A percentile compares a stretch with the other conserved stretches of the same genome.
Evolutionary conservation across 2,113 vertebrate genomes (phyloP).

Genomic region (Oostethus manadensis): DNA sequence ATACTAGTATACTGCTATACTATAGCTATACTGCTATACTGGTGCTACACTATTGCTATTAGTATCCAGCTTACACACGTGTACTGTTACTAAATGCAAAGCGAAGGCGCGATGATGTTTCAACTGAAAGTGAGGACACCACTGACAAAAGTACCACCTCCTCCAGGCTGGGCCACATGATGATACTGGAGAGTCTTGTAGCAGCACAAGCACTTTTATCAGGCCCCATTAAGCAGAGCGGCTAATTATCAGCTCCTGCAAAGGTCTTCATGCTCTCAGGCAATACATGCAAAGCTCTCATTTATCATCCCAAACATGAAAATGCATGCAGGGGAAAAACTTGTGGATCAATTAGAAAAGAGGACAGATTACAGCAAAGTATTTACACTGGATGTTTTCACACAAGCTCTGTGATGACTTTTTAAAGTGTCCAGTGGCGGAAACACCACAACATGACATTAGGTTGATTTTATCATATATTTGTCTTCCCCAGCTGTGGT

Average conservation of each 20-base stretch:
- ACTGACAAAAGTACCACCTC: constrained; percentile 37
- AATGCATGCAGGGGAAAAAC: constrained; percentile 58
- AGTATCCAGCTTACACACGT: constrained; percentile 40
- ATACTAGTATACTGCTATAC: too few relatives aligned
- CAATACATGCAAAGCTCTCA: constrained; percentile 47
- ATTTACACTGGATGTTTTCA: constrained; percentile 72
- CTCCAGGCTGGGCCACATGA: constrained; percentile 39
- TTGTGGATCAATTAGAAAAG: constrained; percentile 63
- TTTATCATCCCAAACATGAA: constrained; percentile 71
- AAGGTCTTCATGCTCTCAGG: constrained; percentile 64
- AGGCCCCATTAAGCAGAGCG: constrained; percentile 68
- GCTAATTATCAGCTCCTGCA: constrained; percentile 73
- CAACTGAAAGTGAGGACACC: constrained; percentile 42
- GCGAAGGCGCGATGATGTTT: constrained; percentile 46
- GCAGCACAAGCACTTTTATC: constrained; percentile 38
- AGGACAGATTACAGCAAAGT: constrained; percentile 65
- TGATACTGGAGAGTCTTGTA: constrained; percentile 50
- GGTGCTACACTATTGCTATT: constrained; percentile 21
- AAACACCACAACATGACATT: constrained; percentile 57
- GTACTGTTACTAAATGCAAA: constrained; percentile 15
- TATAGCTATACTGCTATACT: too few relatives aligned
- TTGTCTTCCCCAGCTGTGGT: constrained; percentile 70
- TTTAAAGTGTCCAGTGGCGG: constrained; percentile 71
- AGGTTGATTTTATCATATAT: constrained; percentile 74
- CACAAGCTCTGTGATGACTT: constrained; percentile 72